Evolutionary conservation across 1,140 invertebrate genomes (phyloP), one percentile per base, ranked within the genome.

Genomic region (Eciton burchellii): DNA sequence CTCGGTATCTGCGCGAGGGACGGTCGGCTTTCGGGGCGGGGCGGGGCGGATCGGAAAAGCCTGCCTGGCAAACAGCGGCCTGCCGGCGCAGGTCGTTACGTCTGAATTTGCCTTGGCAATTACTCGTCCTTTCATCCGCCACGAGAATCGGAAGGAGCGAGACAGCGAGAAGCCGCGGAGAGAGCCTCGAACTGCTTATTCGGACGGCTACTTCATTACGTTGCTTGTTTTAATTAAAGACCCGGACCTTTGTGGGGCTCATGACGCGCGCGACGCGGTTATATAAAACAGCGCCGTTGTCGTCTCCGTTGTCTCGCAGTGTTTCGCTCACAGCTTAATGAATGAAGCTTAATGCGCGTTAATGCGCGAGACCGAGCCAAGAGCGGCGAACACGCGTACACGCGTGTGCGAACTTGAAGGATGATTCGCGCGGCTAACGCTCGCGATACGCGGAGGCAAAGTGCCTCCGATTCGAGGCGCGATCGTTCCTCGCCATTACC

Each of bases 151-250:
- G 35, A 65, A 76, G 41, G 19, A 41, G 59, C 52, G 8, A 54
- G 47, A 21, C 6, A 16, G 19, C 26, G 45, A 52, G 43, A 62
- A 62, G 11, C 24, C 12, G 5, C 19, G 41, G 14, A 62, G 35
- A 35, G 6, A 49, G 26, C n/a, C 16, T 12, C 6, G 56, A 14
- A 70, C 4, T 70, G n/a, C n/a, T n/a, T n/a, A n/a, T 70, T 72
- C 4, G 26, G 19, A 62, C 19, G 59, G 57, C n/a, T n/a, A 4
- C 52, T 81, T 72, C 19, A 43, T 60, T 81, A 72, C 12, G 62
- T 43, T 29, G n/a, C 21, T 19, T 11, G 26, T 81, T 72, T 72
- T 81, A 81, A 81, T 81, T 72, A 81, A 81, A 62, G n/a, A n/a
- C n/a, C n/a, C 60, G 35, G 59, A 72, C 16, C 0, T 14, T 43